These are phyloP conservation scores for Amorpha juglandis DNA, from an alignment of 2,888 invertebrate genomes.

Conservation along the genomic window DNA sequence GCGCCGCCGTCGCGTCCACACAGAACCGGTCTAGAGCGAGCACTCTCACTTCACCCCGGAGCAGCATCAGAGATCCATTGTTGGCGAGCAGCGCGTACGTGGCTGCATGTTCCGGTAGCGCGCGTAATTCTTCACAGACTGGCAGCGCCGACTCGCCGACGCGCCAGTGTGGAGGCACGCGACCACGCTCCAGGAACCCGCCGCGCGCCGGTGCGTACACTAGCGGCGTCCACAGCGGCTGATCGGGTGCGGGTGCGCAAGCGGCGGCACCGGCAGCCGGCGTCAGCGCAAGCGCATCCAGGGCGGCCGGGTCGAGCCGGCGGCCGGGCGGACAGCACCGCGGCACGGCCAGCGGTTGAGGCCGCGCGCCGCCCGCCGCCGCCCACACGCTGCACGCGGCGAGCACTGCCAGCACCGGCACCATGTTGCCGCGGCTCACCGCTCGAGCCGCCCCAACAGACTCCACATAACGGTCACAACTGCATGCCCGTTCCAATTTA, in stretches of 20 bases:
- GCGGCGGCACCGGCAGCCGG: conserved; percentile 78
- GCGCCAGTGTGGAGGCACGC: conserved; percentile 79
- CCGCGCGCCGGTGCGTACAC: conserved; percentile 82
- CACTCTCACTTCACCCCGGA: conserved; percentile 70
- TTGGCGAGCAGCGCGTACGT: conserved; percentile 85
- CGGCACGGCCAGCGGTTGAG: conserved; percentile 59
- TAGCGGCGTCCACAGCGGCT: conserved; percentile 80
- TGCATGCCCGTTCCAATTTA: not conserved
- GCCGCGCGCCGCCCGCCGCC: conserved; percentile 51
- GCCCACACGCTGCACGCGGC: conserved; percentile 45
- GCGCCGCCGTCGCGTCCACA: conserved; percentile 86
- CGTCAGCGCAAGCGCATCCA: conserved; percentile 53
- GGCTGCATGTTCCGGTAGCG: conserved; percentile 67
- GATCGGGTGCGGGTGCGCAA: conserved; percentile 67
- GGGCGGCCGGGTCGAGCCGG: conserved; percentile 54
- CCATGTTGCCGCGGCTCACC: conserved; percentile 46
- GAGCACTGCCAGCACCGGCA: conserved; percentile 8
- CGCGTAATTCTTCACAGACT: conserved; percentile 57
- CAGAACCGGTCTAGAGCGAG: conserved; percentile 87
- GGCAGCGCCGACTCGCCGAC: conserved; percentile 67
- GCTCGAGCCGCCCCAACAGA: conserved; percentile 39
- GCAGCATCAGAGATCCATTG: conserved; percentile 85
- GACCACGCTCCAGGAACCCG: conserved; percentile 64
- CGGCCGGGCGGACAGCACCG: conserved; percentile 58
- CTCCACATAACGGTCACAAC: conserved; percentile 24